phyloP scores from a whole-genome alignment of 1,140 invertebrate genomes.

The Melipona quadrifasciata region DNA sequence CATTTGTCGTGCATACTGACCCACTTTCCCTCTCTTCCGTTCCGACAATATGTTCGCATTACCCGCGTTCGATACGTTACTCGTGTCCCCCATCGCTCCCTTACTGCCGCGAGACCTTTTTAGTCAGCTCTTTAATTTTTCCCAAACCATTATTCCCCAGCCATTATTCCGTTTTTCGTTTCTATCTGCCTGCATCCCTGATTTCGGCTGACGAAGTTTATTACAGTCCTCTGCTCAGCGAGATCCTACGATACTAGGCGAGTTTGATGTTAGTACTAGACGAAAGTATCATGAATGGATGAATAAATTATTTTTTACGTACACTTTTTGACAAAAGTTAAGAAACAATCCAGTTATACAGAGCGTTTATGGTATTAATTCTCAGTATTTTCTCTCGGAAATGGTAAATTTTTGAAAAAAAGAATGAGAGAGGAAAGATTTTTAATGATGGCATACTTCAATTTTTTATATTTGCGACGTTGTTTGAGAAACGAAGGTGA shows the following conservation, averaged over 20 bases:
- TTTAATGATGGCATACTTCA: too few relatives aligned
- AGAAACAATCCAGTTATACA: too few relatives aligned
- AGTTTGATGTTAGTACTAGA: neutral
- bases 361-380: too few relatives aligned
- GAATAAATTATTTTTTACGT: too few relatives aligned
- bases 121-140: slow-evolving; percentile 40
- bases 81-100: neutral
- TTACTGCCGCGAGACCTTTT: neutral
- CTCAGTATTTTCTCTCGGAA: too few relatives aligned
- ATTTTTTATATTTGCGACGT: too few relatives aligned
- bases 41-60: slow-evolving; percentile 43
- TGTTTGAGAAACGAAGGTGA: too few relatives aligned
- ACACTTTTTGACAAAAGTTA: too few relatives aligned
- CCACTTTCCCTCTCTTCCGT: slow-evolving; percentile 25
- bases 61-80: slow-evolving; percentile 42
- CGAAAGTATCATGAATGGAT: too few relatives aligned
- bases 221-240: neutral
- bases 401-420: too few relatives aligned
- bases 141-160: neutral
- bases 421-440: too few relatives aligned
- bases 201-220: neutral
- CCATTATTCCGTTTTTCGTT: neutral
- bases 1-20: slow-evolving; percentile 28
- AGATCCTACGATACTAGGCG: neutral
- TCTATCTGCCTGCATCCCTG: neutral